Evolutionary conservation across 2,797 vertebrate species (phyloP).

Genomic region (Ficedula albicollis): DNA sequence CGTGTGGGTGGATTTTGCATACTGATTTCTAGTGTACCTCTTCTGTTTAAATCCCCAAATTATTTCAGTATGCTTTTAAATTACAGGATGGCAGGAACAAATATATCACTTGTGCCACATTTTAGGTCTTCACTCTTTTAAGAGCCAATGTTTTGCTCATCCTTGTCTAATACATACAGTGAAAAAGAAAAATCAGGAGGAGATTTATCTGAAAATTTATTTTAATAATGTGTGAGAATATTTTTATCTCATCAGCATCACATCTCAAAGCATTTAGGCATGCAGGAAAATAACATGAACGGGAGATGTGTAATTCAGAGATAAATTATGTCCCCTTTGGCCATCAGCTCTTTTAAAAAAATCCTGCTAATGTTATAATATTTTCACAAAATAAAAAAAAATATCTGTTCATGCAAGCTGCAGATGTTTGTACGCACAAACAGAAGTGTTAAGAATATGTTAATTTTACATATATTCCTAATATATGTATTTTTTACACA

Average conservation of each 20-base stretch:
- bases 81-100: neutral
- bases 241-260: too few species aligned
- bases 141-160: neutral
- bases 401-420: neutral
- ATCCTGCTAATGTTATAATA: rapidly evolving
- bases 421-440: rapidly evolving
- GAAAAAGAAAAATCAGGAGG: neutral
- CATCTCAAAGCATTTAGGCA: neutral
- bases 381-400: neutral
- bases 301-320: neutral
- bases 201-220: neutral
- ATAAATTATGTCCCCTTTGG: neutral
- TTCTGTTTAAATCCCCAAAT: neutral
- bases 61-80: neutral
- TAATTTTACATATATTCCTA: neutral
- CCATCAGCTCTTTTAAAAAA: neutral
- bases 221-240: too few species aligned
- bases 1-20: neutral
- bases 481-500: neutral
- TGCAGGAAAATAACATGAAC: neutral
- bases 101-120: neutral
- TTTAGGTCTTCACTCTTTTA: neutral
- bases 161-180: neutral
- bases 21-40: neutral
- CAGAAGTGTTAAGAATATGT: neutral